Evolutionary conservation across 2,797 vertebrate genomes (phyloP).

Genomic region (Acipenser ruthenus): DNA sequence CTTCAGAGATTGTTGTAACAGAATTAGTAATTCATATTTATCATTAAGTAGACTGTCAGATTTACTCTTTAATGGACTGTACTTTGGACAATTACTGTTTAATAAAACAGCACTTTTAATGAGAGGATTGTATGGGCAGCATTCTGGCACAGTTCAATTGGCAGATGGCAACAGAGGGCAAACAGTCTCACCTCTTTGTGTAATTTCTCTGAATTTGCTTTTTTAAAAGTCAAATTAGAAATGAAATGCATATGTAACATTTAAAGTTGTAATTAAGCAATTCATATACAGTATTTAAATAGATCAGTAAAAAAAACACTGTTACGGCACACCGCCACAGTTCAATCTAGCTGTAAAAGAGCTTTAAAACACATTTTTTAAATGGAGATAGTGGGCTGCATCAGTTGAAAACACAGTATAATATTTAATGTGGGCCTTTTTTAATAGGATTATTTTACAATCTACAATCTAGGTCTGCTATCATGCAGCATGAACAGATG

Average conservation of each 20-base stretch:
- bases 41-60: constrained; percentile 17
- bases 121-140: constrained; percentile 2
- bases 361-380: no score
- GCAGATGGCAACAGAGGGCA: constrained; percentile 22
- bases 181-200: constrained; percentile 31
- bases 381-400: no score
- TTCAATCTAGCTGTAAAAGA: no score
- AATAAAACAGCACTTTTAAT: constrained; percentile 5
- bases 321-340: no score
- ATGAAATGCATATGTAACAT: no score
- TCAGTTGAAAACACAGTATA: no score
- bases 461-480: no score
- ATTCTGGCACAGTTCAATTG: constrained; percentile 1
- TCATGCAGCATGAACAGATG: constrained; percentile 46
- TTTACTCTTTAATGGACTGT: constrained; percentile 13
- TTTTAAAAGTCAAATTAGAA: neutral
- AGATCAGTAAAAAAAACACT: no score
- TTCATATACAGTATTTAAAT: no score
- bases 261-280: no score
- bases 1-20: neutral
- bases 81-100: constrained; percentile 5
- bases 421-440: no score
- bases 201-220: constrained; percentile 1
- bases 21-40: constrained; percentile 7
- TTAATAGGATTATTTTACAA: no score